A percentile compares a stretch with the other conserved stretches of the same genome.
These are phyloP conservation scores for Cyphomyrus discorhynchus DNA, from an alignment of 2,113 vertebrate genomes.

Conservation along the genomic window DNA sequence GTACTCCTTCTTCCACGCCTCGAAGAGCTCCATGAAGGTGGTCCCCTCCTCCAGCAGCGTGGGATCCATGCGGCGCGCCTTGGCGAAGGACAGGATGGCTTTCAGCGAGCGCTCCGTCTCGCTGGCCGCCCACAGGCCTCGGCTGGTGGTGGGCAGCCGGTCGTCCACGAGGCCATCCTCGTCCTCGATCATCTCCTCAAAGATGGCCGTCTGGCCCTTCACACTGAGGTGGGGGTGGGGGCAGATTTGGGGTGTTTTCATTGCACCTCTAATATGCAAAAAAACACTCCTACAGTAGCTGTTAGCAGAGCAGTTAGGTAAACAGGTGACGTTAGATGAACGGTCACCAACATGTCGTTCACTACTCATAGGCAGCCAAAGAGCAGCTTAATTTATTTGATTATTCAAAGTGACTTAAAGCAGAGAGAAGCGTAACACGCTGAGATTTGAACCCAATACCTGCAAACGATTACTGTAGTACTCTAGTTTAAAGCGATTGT, in stretches of 20 bases:
- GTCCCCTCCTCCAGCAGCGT: constrained; percentile 81
- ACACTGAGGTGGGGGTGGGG: constrained; percentile 58
- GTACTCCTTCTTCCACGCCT: constrained; percentile 97
- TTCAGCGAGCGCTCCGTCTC: constrained; percentile 90
- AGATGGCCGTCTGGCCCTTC: constrained; percentile 91
- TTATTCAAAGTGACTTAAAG: background rate
- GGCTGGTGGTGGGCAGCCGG: constrained; percentile 82
- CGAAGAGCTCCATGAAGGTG: constrained; percentile 86
- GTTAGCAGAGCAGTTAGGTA: background rate
- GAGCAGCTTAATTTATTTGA: background rate
- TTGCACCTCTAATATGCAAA: background rate
- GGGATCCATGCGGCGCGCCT: constrained; percentile 72
- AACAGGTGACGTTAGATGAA: background rate
- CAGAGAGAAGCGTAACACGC: background rate
- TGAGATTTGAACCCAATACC: background rate
- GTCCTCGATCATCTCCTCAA: constrained; percentile 98
- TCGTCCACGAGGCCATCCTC: constrained; percentile 92
- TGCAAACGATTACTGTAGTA: too few species aligned
- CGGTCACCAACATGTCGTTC: background rate
- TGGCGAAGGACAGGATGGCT: constrained; percentile 80
- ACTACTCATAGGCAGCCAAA: background rate
- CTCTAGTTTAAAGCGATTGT: background rate
- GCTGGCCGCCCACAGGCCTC: constrained; percentile 88
- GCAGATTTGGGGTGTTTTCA: background rate
- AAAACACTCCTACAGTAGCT: background rate